A percentile compares a stretch with the other conserved stretches of the same genome.
phyloP scores from a whole-genome alignment of 2,888 invertebrate genomes.

The Phymatocera aterrima region DNA sequence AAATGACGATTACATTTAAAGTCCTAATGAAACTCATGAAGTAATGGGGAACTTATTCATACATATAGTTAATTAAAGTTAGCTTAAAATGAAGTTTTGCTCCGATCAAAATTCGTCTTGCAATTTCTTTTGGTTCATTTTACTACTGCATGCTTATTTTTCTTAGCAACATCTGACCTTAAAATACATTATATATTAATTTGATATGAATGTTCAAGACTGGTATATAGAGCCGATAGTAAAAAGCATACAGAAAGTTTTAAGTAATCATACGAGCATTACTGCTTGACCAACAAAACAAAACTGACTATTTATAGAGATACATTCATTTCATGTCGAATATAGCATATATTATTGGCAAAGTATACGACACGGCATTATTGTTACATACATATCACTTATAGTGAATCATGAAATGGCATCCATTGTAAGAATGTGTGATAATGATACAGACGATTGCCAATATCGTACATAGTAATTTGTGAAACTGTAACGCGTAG shows the following conservation, averaged over 20 bases:
- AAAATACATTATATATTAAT: conserved; percentile 29
- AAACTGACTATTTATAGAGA: background rate
- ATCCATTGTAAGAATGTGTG: background rate
- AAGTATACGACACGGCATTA: conserved; percentile 11
- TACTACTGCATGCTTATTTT: conserved; percentile 36
- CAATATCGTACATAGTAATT: background rate
- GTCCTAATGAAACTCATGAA: conserved; percentile 5
- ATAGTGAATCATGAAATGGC: background rate
- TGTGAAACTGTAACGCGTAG: background rate
- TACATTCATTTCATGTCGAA: conserved; percentile 6
- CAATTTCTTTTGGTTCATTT: conserved; percentile 18
- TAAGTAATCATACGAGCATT: conserved; percentile 18
- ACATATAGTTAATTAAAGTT: conserved; percentile 11
- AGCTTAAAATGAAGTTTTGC: background rate
- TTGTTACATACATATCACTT: background rate
- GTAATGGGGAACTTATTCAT: conserved; percentile 1
- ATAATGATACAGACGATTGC: background rate
- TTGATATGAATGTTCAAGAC: conserved; percentile 3
- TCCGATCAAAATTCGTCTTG: conserved; percentile 19
- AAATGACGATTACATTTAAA: conserved; percentile 21
- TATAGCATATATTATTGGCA: conserved; percentile 1
- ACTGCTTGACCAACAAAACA: background rate
- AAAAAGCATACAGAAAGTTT: conserved; percentile 16
- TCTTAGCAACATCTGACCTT: conserved; percentile 40
- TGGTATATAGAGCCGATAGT: background rate